These are phyloP conservation scores for Sebastes nivosus DNA, from an alignment of 2,797 vertebrate genomes.

Conservation along the genomic window DNA sequence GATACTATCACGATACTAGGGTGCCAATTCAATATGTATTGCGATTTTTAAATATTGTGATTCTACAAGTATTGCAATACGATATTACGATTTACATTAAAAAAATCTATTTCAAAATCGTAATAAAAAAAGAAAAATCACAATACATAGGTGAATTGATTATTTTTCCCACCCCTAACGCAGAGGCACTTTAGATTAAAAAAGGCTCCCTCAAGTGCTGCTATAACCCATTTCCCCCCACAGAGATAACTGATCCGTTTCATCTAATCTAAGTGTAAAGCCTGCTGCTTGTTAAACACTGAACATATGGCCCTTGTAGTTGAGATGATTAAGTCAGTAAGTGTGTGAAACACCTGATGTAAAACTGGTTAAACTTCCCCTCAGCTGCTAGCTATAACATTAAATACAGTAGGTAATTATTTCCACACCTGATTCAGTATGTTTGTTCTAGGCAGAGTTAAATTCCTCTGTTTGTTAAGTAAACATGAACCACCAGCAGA, in stretches of 20 bases:
- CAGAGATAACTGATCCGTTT: not conserved
- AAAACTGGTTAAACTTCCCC: not conserved
- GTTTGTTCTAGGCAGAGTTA: not conserved
- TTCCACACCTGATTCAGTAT: not conserved
- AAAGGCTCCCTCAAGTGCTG: not conserved
- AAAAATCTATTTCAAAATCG: no score
- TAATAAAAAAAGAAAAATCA: no score
- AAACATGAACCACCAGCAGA: not conserved
- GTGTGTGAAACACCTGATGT: constrained; percentile 2
- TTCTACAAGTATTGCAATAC: no score
- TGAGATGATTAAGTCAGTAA: not conserved
- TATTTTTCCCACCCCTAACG: no score
- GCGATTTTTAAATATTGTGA: no score
- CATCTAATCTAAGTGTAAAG: not conserved
- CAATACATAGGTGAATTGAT: no score
- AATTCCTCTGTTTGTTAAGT: not conserved
- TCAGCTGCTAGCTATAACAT: not conserved
- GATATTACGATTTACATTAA: no score
- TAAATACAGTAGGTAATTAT: not conserved
- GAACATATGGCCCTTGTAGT: constrained; percentile 7
- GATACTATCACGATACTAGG: no score
- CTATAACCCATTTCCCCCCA: not conserved
- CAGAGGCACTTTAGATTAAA: not conserved
- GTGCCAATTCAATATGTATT: no score
- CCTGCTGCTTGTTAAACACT: not conserved